Percentiles rank a stretch among this genome's conserved stretches.
Conservation (phyloP, 2,113 vertebrate species). For the Phyllostomus hastatus region DNA sequence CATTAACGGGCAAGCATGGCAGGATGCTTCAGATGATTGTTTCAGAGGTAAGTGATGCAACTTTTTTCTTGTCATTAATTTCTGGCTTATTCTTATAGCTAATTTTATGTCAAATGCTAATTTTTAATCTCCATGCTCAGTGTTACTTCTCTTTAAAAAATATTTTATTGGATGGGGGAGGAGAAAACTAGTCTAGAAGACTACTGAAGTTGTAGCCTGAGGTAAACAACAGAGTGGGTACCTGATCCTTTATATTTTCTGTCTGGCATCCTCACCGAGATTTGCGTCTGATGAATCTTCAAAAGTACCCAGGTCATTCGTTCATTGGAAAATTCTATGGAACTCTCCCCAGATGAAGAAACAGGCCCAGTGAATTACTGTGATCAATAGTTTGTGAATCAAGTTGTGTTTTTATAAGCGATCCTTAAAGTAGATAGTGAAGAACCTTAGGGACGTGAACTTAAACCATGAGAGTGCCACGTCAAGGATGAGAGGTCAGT, state of each 20-base stretch:
- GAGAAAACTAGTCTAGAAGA: not conserved
- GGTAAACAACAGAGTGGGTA: not conserved
- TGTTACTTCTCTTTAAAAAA: not conserved
- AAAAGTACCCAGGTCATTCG: not conserved
- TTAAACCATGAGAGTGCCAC: not conserved
- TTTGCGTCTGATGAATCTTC: not conserved
- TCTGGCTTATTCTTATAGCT: not conserved
- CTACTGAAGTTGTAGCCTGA: not conserved
- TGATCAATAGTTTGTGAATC: not conserved
- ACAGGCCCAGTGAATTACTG: not conserved
- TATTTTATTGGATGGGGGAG: not conserved
- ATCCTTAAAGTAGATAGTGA: not conserved
- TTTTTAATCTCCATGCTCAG: not conserved
- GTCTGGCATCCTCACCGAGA: not conserved
- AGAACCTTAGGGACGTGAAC: not conserved
- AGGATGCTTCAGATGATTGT: conserved; percentile 80
- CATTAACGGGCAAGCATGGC: conserved; percentile 87
- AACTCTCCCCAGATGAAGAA: not conserved
- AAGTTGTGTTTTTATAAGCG: not conserved
- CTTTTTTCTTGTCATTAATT: not conserved
- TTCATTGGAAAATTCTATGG: not conserved
- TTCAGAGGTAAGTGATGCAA: conserved; percentile 69
- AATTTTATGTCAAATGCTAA: not conserved
- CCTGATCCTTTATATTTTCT: not conserved
- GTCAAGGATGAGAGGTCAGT: not conserved